Evolutionary conservation across 2,888 invertebrate genomes (phyloP).

Genomic region (Mylabris sibirica): DNA sequence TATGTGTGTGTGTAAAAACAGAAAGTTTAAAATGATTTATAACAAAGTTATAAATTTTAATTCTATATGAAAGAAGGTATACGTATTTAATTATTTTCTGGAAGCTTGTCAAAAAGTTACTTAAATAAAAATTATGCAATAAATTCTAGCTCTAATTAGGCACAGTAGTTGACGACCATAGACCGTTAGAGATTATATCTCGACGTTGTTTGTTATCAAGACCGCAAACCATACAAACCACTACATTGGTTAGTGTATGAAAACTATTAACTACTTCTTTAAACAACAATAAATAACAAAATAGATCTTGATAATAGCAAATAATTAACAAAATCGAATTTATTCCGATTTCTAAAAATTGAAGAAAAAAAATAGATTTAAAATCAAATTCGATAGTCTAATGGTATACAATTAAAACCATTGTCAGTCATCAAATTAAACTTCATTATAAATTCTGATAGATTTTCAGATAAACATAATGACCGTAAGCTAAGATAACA

Average conservation of each 20-base stretch:
- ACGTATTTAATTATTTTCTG: constrained; percentile 55
- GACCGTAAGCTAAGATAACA: constrained; percentile 28
- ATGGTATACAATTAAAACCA: constrained; percentile 7
- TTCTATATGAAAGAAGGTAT: constrained; percentile 44
- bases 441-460: constrained; percentile 31
- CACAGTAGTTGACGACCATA: constrained; percentile 28
- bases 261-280: constrained; percentile 14
- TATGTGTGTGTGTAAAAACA: neutral
- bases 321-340: constrained; percentile 16
- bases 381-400: constrained; percentile 4
- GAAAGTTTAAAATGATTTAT: neutral
- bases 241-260: neutral
- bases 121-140: constrained; percentile 30
- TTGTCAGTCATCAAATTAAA: constrained; percentile 11
- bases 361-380: neutral
- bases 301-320: too few species aligned
- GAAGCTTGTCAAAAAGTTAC: constrained; percentile 48
- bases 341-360: neutral
- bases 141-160: constrained; percentile 33
- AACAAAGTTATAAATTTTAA: constrained; percentile 46
- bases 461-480: constrained; percentile 30
- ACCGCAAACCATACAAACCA: constrained; percentile 12
- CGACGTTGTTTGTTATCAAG: constrained; percentile 12
- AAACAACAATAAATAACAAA: neutral
- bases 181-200: constrained; percentile 18